These are phyloP conservation scores for Amblyjoppa proteus DNA, from an alignment of 2,888 invertebrate species.

Conservation along the genomic window DNA sequence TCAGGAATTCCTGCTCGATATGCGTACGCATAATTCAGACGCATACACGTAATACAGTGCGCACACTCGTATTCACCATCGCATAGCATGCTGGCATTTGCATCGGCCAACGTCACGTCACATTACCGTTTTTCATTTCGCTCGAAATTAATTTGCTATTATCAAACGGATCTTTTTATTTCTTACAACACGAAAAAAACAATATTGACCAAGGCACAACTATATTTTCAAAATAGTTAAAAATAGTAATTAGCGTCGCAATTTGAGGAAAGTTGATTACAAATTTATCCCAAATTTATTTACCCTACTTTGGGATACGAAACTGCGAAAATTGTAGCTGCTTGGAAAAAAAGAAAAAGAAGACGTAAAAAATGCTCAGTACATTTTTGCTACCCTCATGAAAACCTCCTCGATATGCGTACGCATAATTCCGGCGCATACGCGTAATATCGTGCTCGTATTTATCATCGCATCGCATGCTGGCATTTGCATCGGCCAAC, in stretches of 20 bases:
- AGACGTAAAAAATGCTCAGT: not conserved
- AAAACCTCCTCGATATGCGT: not conserved
- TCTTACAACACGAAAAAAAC: no score
- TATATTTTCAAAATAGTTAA: not conserved
- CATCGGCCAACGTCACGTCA: conserved; percentile 49
- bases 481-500: conserved; percentile 37
- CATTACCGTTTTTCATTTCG: conserved; percentile 17
- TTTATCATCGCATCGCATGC: conserved; percentile 43
- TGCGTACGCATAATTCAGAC: not conserved
- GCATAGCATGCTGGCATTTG: conserved; percentile 38
- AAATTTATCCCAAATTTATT: not conserved
- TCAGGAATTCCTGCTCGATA: not conserved
- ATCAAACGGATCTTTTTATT: no score
- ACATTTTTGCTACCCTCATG: not conserved
- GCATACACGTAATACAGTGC: not conserved
- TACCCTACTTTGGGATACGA: not conserved
- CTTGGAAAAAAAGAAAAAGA: no score
- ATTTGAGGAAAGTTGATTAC: not conserved
- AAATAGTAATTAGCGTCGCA: not conserved
- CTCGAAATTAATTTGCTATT: no score
- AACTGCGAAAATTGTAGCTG: not conserved
- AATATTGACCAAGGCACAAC: not conserved
- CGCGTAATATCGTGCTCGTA: conserved; percentile 27
- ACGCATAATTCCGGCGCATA: not conserved
- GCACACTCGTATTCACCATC: conserved; percentile 41